These are phyloP conservation scores for Pycnonotus jocosus DNA, from an alignment of 2,113 vertebrate species.

Conservation along the genomic window DNA sequence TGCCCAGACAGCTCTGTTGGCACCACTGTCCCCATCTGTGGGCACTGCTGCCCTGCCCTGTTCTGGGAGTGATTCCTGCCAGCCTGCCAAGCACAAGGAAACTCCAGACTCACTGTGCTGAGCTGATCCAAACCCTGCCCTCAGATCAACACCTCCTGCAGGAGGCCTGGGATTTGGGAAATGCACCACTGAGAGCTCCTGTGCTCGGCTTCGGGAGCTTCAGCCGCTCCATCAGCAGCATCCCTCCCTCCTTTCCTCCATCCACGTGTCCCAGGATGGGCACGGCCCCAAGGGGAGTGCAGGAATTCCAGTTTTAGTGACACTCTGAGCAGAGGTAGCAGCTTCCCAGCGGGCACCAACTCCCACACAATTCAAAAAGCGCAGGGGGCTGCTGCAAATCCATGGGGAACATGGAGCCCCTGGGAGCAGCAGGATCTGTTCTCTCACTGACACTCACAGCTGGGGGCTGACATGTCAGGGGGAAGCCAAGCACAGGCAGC, in stretches of 20 bases:
- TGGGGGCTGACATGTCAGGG: not conserved
- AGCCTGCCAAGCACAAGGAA: not conserved
- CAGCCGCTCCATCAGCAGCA: accelerated
- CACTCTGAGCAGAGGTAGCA: not conserved
- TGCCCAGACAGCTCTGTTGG: not conserved
- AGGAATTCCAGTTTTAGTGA: not conserved
- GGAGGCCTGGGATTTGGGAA: not conserved
- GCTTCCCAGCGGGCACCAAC: accelerated
- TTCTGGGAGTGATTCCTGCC: not conserved
- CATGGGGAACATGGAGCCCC: accelerated
- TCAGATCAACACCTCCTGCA: not conserved
- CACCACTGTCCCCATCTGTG: not conserved
- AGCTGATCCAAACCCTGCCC: not conserved
- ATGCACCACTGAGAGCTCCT: not conserved
- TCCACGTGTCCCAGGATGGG: not conserved
- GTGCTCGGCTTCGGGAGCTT: accelerated
- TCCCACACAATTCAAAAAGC: not conserved
- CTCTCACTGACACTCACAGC: not conserved
- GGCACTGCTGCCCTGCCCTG: not conserved
- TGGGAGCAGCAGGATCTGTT: accelerated
- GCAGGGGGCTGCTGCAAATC: not conserved
- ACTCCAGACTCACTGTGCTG: not conserved
- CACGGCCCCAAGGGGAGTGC: not conserved
- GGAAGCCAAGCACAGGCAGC: not conserved
- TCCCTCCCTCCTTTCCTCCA: not conserved